Percentiles rank a stretch among this genome's conserved stretches.
These are phyloP conservation scores for Papilio dardanus DNA, from an alignment of 1,140 invertebrate genomes.

Conservation along the genomic window DNA sequence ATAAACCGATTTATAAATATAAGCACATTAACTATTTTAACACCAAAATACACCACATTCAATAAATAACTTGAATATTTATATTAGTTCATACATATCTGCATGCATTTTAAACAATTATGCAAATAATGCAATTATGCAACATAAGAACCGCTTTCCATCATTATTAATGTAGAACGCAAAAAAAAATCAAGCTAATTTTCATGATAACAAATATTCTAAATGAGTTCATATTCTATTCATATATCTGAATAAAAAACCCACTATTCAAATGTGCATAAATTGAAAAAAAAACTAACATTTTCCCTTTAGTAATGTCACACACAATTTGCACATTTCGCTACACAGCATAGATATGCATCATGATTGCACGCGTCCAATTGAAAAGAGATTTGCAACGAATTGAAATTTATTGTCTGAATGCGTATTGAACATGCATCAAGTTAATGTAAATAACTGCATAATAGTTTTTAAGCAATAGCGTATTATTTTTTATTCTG, in stretches of 20 bases:
- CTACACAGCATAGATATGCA: constrained; percentile 3
- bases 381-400: constrained; percentile 42
- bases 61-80: not conserved
- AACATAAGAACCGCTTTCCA: not conserved
- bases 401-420: constrained; percentile 41
- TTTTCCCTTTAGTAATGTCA: constrained; percentile 2
- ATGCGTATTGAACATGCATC: constrained; percentile 9
- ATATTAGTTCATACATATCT: not conserved
- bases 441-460: not conserved
- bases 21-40: too few relatives aligned
- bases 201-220: not conserved
- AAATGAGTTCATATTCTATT: not conserved
- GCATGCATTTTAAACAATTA: not conserved
- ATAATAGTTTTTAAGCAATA: not conserved
- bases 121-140: not conserved
- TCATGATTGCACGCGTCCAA: constrained; percentile 38
- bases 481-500: not conserved
- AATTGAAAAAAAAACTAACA: constrained; percentile 17
- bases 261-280: not conserved
- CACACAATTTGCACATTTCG: constrained; percentile 23
- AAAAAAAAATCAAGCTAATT: not conserved
- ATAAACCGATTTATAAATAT: too few relatives aligned
- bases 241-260: not conserved
- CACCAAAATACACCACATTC: not conserved
- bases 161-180: not conserved